phyloP scores from a whole-genome alignment of 2,113 vertebrate genomes.

The Labeo catla region DNA sequence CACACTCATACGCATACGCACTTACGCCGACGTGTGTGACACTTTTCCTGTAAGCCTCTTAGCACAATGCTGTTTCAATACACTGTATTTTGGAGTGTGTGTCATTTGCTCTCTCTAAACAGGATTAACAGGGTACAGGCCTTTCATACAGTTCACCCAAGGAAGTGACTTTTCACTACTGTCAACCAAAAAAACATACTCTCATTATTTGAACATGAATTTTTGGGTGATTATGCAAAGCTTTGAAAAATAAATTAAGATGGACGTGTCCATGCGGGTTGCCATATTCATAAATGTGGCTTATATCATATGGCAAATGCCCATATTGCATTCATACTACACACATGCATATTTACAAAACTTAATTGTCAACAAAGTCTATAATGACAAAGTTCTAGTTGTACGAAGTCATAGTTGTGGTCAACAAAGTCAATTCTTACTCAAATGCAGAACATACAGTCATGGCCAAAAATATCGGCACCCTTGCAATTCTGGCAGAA shows the following conservation, averaged over 20 bases:
- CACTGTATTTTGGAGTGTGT: constrained; percentile 50
- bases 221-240: background rate
- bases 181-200: background rate
- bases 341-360: too few species aligned
- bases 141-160: background rate
- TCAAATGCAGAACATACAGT: too few species aligned
- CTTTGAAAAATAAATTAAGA: background rate
- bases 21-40: constrained; percentile 4
- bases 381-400: background rate
- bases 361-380: too few species aligned
- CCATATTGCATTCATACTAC: too few species aligned
- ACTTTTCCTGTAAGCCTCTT: constrained; percentile 53
- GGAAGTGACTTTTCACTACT: background rate
- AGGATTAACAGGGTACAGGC: constrained; percentile 46
- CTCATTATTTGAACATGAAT: background rate
- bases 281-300: too few species aligned
- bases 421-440: too few species aligned
- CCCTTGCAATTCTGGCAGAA: too few species aligned
- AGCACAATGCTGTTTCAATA: constrained; percentile 29
- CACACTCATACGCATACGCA: constrained; percentile 2
- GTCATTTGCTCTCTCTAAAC: constrained; percentile 38
- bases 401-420: too few species aligned
- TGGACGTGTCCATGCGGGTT: too few species aligned
- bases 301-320: too few species aligned
- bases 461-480: too few species aligned